These are phyloP conservation scores for Hypercompe scribonia DNA, from an alignment of 2,888 invertebrate genomes.

Conservation along the genomic window DNA sequence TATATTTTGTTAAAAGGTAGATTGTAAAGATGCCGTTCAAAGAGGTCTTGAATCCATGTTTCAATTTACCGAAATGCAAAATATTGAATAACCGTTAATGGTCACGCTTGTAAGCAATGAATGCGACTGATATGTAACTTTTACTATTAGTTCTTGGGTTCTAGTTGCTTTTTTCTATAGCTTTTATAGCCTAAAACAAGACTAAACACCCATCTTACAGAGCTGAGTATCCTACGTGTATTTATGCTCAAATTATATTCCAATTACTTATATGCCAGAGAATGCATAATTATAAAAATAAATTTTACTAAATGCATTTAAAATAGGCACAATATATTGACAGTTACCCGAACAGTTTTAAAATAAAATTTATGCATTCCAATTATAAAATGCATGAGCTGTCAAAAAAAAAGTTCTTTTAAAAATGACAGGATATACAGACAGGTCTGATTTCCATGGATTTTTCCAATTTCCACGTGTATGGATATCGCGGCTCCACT, in stretches of 20 bases:
- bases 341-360: background rate
- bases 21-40: background rate
- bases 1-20: background rate
- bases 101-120: too few relatives aligned
- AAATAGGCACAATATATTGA: background rate
- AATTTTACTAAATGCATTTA: background rate
- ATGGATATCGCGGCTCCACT: constrained; percentile 69
- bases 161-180: too few relatives aligned
- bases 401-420: constrained; percentile 23
- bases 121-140: background rate
- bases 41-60: background rate
- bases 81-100: too few relatives aligned
- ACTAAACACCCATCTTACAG: too few relatives aligned
- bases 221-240: too few relatives aligned
- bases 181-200: too few relatives aligned
- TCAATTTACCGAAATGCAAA: too few relatives aligned
- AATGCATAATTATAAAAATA: background rate
- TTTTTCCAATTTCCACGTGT: constrained; percentile 80
- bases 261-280: background rate
- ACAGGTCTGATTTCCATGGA: constrained; percentile 58
- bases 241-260: too few relatives aligned
- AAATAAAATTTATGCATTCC: background rate
- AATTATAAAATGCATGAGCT: constrained; percentile 4
- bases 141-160: background rate
- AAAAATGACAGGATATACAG: constrained; percentile 45